phyloP scores from a whole-genome alignment of 2,888 invertebrate genomes.

The Drosophila pegasa region DNA sequence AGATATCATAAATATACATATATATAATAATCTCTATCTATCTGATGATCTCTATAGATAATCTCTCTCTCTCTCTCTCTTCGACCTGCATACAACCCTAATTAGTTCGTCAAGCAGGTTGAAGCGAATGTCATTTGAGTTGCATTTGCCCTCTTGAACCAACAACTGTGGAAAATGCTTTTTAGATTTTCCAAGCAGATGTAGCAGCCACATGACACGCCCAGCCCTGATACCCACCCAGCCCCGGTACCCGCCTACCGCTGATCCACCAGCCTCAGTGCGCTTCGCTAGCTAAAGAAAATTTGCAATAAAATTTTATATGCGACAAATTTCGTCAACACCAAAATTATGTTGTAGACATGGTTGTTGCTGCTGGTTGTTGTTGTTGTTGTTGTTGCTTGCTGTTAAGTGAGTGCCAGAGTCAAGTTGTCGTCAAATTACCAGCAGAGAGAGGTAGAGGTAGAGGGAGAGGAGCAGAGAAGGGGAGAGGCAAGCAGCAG shows the following conservation, averaged over 20 bases:
- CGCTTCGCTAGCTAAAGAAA: conserved; percentile 36
- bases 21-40: background rate
- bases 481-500: background rate
- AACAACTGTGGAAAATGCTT: conserved; percentile 7
- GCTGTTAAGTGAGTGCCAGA: conserved; percentile 68
- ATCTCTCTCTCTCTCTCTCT: too few species aligned
- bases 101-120: background rate
- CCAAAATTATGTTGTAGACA: conserved; percentile 54
- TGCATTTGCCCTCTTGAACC: background rate
- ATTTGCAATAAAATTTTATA: conserved; percentile 69
- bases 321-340: conserved; percentile 62
- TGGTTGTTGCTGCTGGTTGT: conserved; percentile 4
- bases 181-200: conserved; percentile 66
- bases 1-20: background rate
- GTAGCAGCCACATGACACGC: conserved; percentile 47
- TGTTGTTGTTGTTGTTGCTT: conserved; percentile 23
- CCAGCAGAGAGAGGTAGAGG: conserved; percentile 27
- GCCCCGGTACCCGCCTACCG: background rate
- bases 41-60: background rate
- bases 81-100: background rate
- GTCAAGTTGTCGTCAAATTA: conserved; percentile 79
- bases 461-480: background rate
- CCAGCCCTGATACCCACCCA: conserved; percentile 17
- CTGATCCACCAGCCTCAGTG: too few species aligned
- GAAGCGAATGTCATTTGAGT: background rate